These are phyloP conservation scores for Nasonia vitripennis DNA, from an alignment of 1,140 invertebrate genomes.

Conservation along the genomic window DNA sequence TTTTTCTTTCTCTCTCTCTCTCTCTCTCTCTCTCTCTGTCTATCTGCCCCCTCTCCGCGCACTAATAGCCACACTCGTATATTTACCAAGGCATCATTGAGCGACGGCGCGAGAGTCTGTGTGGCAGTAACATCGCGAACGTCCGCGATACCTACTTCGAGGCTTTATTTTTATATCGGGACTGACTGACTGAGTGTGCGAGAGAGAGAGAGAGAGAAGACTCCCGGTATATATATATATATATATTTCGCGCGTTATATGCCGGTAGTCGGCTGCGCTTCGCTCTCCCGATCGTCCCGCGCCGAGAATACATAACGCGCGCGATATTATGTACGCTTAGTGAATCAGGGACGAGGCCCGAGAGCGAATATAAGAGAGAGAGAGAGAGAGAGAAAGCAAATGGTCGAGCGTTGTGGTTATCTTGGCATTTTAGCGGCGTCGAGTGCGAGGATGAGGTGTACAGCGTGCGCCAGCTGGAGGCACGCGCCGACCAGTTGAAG, in stretches of 20 bases:
- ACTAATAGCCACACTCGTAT: background rate
- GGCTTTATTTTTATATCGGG: conserved; percentile 49
- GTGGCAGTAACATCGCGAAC: conserved; percentile 8
- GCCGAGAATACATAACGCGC: too few species aligned
- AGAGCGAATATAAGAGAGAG: background rate
- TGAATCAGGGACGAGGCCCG: background rate
- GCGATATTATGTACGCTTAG: too few species aligned
- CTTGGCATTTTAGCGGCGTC: conserved; percentile 83
- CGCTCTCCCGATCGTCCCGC: background rate
- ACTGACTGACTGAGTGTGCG: background rate
- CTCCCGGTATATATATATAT: background rate
- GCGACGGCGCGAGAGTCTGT: background rate
- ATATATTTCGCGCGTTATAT: background rate
- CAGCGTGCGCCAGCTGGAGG: conserved; percentile 82
- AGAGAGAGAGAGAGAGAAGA: background rate
- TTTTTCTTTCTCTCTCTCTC: background rate
- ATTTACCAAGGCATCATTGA: background rate
- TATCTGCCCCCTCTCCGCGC: too few species aligned
- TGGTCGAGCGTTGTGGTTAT: conserved; percentile 22
- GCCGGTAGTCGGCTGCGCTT: background rate
- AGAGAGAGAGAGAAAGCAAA: background rate
- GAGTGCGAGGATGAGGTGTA: conserved; percentile 91
- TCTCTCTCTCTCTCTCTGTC: background rate
- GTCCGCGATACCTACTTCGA: conserved; percentile 50
- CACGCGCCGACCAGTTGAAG: conserved; percentile 56